Conservation (phyloP, 2,797 vertebrate genomes). For the Alcedo atthis region DNA sequence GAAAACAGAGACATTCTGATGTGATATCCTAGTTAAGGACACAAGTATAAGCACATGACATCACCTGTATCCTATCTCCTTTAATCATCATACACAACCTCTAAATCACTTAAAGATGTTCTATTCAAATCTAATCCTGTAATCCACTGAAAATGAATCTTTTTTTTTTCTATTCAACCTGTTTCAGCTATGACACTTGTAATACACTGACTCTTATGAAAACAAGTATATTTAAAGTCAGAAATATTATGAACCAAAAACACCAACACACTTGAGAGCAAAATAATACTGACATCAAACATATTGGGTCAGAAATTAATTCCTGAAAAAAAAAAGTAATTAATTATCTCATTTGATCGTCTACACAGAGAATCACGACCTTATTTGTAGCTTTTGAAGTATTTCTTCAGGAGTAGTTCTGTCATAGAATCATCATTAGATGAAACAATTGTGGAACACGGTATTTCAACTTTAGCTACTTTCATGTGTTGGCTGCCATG, state of each 20-base stretch:
- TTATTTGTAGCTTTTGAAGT: background rate
- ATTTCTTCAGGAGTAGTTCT: background rate
- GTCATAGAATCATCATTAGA: background rate
- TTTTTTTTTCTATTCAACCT: background rate
- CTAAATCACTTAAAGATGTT: background rate
- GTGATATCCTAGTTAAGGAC: slow-evolving; percentile 6
- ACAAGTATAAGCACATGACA: background rate
- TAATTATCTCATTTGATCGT: background rate
- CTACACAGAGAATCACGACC: background rate
- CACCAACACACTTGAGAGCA: background rate
- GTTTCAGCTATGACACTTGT: background rate
- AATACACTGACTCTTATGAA: background rate
- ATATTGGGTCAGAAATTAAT: background rate
- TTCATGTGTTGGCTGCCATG: background rate
- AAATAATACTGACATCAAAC: background rate
- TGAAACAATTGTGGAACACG: background rate
- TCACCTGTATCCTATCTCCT: background rate
- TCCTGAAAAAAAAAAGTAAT: accelerated
- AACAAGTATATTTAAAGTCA: background rate
- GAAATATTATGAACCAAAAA: background rate
- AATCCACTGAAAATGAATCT: background rate
- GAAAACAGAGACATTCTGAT: slow-evolving; percentile 48
- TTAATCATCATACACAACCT: background rate
- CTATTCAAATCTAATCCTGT: background rate
- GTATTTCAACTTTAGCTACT: background rate